Evolutionary conservation across 2,888 invertebrate genomes (phyloP).

Genomic region (Zhuqinia jingwanae): DNA sequence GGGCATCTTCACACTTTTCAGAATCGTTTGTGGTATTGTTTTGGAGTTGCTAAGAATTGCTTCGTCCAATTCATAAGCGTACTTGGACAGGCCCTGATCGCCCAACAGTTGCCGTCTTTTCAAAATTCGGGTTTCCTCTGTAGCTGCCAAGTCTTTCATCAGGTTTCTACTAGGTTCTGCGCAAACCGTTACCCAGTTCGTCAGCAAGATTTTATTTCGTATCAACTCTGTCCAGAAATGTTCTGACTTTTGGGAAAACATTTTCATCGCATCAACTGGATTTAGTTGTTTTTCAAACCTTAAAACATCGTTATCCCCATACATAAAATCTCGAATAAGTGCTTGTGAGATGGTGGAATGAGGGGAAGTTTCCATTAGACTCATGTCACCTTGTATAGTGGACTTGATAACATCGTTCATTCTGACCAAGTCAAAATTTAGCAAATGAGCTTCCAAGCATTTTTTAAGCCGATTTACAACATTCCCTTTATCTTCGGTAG

Average conservation of each 20-base stretch:
- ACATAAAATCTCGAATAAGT: constrained; percentile 46
- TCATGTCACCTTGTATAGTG: constrained; percentile 25
- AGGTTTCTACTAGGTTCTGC: constrained; percentile 29
- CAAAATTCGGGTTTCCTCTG: neutral
- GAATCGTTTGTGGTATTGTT: constrained; percentile 9
- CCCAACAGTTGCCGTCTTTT: constrained; percentile 17
- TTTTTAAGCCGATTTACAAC: neutral
- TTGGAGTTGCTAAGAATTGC: constrained; percentile 27
- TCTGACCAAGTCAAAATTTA: constrained; percentile 19
- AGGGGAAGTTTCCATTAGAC: constrained; percentile 37
- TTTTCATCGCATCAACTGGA: neutral
- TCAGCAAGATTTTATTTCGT: constrained; percentile 3
- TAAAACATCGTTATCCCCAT: constrained; percentile 28
- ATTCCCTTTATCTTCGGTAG: neutral
- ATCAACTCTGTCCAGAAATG: constrained; percentile 47
- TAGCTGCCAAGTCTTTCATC: neutral
- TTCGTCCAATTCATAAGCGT: constrained; percentile 31
- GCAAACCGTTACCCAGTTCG: constrained; percentile 46
- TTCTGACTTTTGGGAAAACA: constrained; percentile 4
- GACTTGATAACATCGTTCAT: constrained; percentile 22
- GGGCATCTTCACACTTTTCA: constrained; percentile 26
- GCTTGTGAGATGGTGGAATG: constrained; percentile 30
- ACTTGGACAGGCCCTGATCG: neutral
- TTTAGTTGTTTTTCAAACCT: constrained; percentile 50
- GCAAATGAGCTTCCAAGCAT: neutral